These are phyloP conservation scores for Gorsachius goisagi DNA, from an alignment of 2,113 vertebrate genomes.

Conservation along the genomic window DNA sequence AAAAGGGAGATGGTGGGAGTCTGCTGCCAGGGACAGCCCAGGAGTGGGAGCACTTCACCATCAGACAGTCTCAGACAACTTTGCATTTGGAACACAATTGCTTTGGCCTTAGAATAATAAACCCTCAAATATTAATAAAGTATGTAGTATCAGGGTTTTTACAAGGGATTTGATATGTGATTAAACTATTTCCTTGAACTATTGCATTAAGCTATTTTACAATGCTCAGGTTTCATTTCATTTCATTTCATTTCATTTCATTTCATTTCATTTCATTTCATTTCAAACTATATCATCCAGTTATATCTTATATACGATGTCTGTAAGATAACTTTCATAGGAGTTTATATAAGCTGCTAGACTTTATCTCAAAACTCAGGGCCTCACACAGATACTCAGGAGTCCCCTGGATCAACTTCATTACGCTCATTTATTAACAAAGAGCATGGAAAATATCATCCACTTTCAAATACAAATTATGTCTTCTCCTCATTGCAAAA, in stretches of 20 bases:
- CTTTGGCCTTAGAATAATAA: neutral
- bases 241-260: neutral
- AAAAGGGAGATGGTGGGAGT: neutral
- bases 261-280: neutral
- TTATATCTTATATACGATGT: neutral
- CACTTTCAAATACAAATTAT: neutral
- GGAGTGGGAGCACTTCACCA: fast-evolving
- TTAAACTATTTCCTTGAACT: neutral
- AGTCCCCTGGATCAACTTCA: neutral
- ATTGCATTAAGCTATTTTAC: neutral
- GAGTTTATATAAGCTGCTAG: neutral
- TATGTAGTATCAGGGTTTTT: neutral
- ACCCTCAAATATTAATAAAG: neutral
- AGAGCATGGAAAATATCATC: neutral
- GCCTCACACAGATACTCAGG: neutral
- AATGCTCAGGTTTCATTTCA: neutral
- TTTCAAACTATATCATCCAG: neutral
- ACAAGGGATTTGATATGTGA: neutral
- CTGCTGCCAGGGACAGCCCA: neutral
- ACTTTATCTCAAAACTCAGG: neutral
- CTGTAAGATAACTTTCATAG: neutral
- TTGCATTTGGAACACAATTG: neutral
- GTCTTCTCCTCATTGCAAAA: neutral
- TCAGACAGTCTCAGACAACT: neutral
- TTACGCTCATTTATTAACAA: neutral